phyloP scores from a whole-genome alignment of 2,113 vertebrate genomes.

The Silurus asotus region DNA sequence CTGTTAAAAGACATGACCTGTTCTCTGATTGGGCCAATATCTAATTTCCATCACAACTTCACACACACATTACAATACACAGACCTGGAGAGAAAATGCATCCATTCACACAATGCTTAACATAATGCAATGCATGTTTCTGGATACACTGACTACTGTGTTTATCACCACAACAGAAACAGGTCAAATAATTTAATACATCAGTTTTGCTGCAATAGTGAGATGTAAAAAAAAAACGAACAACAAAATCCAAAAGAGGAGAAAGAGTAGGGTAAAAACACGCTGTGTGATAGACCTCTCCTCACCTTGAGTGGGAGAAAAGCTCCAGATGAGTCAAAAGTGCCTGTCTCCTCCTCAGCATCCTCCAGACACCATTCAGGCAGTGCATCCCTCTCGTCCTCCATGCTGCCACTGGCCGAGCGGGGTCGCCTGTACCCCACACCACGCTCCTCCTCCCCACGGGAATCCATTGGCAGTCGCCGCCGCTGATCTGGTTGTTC shows the following conservation, averaged over 20 bases:
- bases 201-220: background rate
- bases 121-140: background rate
- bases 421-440: slow-evolving; percentile 83
- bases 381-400: slow-evolving; percentile 92
- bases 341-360: slow-evolving; percentile 95
- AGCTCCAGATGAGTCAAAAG: slow-evolving; percentile 95
- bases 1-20: background rate
- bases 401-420: slow-evolving; percentile 89
- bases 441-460: slow-evolving; percentile 90
- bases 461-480: slow-evolving; percentile 90
- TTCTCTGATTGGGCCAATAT: background rate
- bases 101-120: background rate
- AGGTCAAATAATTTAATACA: background rate
- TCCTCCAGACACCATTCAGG: slow-evolving; percentile 99
- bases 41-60: no score
- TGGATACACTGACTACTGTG: background rate
- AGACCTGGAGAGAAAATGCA: background rate
- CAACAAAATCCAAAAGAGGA: background rate
- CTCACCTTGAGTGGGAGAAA: slow-evolving; percentile 92
- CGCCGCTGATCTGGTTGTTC: slow-evolving; percentile 90
- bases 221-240: background rate
- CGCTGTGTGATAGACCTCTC: background rate
- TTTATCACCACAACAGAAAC: background rate
- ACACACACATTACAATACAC: background rate
- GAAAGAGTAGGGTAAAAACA: background rate